Evolutionary conservation across 2,888 invertebrate species (phyloP).

Genomic region (Harmothoe impar): DNA sequence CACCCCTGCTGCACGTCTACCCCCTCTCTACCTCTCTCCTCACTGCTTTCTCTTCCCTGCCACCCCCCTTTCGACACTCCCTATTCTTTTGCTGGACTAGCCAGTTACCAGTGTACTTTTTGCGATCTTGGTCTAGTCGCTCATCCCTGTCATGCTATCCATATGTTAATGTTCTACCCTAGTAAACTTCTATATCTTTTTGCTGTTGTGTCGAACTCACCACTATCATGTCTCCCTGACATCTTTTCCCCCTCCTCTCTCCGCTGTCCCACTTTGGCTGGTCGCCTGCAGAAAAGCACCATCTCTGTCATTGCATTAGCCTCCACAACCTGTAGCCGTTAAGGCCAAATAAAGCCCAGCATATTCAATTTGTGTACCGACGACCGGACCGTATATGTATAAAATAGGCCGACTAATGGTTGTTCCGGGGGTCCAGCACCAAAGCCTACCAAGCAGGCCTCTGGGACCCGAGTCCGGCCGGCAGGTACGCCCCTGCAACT

Average conservation of each 20-base stretch:
- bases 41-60: background rate
- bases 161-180: no score
- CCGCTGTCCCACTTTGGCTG: background rate
- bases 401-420: conserved; percentile 30
- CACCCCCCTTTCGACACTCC: no score
- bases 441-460: background rate
- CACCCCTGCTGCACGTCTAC: background rate
- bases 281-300: conserved; percentile 32
- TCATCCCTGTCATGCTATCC: no score
- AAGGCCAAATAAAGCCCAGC: conserved; percentile 44
- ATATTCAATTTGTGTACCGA: conserved; percentile 29
- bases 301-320: conserved; percentile 19
- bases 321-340: conserved; percentile 43
- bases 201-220: no score
- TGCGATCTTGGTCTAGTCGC: no score
- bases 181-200: no score
- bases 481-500: background rate
- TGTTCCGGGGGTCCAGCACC: background rate
- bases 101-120: no score
- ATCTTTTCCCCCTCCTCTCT: background rate
- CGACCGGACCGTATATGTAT: background rate
- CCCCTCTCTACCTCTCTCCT: background rate
- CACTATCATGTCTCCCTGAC: no score
- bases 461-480: background rate
- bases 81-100: no score